Evolutionary conservation across 2,113 vertebrate species (phyloP), one percentile per base, ranked within the genome.

Genomic region (Amphiprion ocellaris): DNA sequence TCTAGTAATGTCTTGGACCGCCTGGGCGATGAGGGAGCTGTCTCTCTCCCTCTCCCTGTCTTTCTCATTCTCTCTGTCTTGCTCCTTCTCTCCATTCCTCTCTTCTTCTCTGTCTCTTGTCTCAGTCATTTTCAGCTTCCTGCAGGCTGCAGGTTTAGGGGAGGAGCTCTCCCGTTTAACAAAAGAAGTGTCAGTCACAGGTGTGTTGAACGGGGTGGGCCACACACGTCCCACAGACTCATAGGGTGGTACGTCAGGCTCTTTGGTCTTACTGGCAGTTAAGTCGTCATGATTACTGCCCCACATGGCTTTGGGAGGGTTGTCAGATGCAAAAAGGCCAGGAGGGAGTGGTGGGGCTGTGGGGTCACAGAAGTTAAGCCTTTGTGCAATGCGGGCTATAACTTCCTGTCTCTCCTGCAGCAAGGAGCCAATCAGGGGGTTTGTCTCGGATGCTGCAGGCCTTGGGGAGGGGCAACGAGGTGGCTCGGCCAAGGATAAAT

Each of bases 391-490:
- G 86, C 98, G 96, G 61, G 98, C 97, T 4, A 99, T 99, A 71
- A 99, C 97, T 86, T 99, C 97, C 85, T 99, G 97, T 74, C 97
- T 95, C 59, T 99, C 97, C 77, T 98, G 98, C 89, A 99, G 97
- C 78, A 99, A 93, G 59, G 96, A 98, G 65, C 97, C 97, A 86
- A 99, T 99, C 87, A 98, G 91, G 78, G 97, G 97, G 87, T 97
- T 98, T 30, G 95, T 94, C 83, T 98, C 97, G 17, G 91, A 94
- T 1, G 90, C 81, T 12, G 93, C 26, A n/a, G 95, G 93, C 78
- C 93, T 92, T 17, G 94, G 94, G 83, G 94, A 95, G 28, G 92
- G 93, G 74, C 79, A 92, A 44, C 93, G 93, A 0, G 92, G 86
- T 0, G 95, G 92, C 79, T 97, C 96, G 2, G 91, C 83, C 71